Percentiles rank a stretch among this genome's conserved stretches.
phyloP scores from a whole-genome alignment of 1,140 invertebrate genomes.

The Cydia fagiglandana region DNA sequence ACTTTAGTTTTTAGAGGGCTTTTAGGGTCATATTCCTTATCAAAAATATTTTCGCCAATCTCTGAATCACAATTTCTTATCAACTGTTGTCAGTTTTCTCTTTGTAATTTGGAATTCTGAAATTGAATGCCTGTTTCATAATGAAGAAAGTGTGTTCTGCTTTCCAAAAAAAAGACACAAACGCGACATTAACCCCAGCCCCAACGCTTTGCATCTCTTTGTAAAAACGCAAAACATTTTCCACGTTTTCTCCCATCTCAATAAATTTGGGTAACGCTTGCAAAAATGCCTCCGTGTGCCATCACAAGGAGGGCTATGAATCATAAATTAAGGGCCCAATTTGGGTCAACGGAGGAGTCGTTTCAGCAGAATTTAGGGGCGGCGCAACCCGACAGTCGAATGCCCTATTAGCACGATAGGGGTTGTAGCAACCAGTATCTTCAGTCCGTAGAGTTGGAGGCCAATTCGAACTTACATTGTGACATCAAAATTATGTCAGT shows the following conservation, averaged over 20 bases:
- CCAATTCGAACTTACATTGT: no score
- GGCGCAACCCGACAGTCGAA: neutral
- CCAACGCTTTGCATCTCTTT: neutral
- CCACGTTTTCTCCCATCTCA: constrained; percentile 1
- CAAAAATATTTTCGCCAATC: no score
- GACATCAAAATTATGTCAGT: no score
- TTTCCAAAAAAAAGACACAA: neutral
- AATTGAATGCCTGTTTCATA: no score
- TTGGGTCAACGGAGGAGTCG: constrained; percentile 15
- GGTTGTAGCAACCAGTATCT: neutral
- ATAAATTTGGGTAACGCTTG: constrained; percentile 2
- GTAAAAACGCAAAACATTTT: constrained; percentile 5
- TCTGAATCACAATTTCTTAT: no score
- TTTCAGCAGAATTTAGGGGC: constrained; percentile 27
- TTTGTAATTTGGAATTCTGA: no score
- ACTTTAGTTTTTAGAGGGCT: no score
- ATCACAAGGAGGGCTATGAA: neutral
- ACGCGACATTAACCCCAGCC: neutral
- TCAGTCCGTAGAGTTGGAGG: neutral
- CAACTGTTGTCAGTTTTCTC: no score
- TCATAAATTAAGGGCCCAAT: constrained; percentile 28
- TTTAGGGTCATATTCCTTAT: no score
- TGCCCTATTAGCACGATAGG: constrained; percentile 3
- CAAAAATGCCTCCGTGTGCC: constrained; percentile 21
- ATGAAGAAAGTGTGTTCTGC: neutral